Percentiles rank a stretch among this genome's conserved stretches.
Evolutionary conservation across 2,113 vertebrate genomes (phyloP).

Genomic region (Lamprotornis superbus): DNA sequence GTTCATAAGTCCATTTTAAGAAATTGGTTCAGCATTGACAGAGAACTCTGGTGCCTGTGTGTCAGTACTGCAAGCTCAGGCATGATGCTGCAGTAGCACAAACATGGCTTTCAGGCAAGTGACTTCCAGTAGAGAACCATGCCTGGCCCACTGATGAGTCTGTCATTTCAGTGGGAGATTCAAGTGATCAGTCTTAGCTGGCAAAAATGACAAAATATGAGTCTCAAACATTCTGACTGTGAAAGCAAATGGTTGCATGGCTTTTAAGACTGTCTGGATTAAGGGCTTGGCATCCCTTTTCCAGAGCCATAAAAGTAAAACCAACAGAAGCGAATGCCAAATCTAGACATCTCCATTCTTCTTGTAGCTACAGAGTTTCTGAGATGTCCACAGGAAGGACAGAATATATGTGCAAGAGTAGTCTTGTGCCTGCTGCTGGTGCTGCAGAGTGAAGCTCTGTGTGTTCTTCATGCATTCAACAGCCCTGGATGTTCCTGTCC

Average conservation of each 20-base stretch:
- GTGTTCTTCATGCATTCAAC: neutral
- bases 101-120: neutral
- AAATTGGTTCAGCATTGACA: neutral
- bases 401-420: neutral
- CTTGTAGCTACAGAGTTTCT: neutral
- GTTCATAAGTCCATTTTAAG: rapidly evolving
- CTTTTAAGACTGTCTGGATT: neutral
- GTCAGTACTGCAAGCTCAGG: neutral
- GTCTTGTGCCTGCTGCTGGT: neutral
- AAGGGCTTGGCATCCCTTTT: neutral
- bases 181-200: neutral
- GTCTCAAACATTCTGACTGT: neutral
- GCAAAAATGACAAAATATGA: neutral
- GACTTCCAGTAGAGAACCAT: neutral
- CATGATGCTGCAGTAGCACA: neutral
- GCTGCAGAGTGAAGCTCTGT: neutral
- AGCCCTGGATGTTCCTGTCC: neutral
- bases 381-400: neutral
- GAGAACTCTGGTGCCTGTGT: neutral
- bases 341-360: neutral
- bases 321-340: neutral
- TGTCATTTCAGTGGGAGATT: neutral
- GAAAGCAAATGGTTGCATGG: neutral
- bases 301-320: neutral
- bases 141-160: neutral